Conservation (phyloP, 2,888 invertebrate genomes). For the Marronus borbonicus region DNA sequence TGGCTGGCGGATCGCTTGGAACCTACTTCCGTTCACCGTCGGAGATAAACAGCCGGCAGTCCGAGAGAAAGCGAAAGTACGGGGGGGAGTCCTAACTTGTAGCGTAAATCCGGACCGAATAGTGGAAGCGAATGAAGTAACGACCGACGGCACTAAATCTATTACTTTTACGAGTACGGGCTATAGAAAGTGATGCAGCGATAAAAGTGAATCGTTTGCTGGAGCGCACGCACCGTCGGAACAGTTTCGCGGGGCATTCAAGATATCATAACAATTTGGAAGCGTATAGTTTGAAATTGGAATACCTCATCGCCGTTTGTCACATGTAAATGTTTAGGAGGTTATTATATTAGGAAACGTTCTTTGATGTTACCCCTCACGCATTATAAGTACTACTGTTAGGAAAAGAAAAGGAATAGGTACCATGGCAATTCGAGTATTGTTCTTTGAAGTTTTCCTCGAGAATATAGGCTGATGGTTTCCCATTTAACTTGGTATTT, state of each 20-base stretch:
- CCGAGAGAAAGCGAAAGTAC: constrained; percentile 52
- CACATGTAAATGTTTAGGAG: constrained; percentile 53
- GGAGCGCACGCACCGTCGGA: constrained; percentile 36
- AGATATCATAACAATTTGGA: constrained; percentile 65
- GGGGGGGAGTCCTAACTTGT: constrained; percentile 70
- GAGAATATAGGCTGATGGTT: background rate
- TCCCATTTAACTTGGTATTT: background rate
- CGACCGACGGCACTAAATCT: constrained; percentile 62
- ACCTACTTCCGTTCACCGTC: constrained; percentile 32
- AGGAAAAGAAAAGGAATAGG: background rate
- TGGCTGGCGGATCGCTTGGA: constrained; percentile 69
- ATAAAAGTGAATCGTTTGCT: constrained; percentile 54
- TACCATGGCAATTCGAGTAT: background rate
- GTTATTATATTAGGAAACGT: constrained; percentile 49
- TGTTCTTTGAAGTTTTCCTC: constrained; percentile 22
- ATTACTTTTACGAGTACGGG: constrained; percentile 55
- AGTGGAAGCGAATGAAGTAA: constrained; percentile 63
- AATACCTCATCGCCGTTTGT: constrained; percentile 58
- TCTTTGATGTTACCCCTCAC: constrained; percentile 32
- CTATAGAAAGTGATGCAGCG: constrained; percentile 56
- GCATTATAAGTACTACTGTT: constrained; percentile 12
- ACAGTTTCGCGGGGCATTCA: constrained; percentile 69
- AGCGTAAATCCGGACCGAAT: constrained; percentile 67
- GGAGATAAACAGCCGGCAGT: constrained; percentile 4
- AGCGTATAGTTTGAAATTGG: constrained; percentile 58